Conservation (phyloP, 2,888 invertebrate species). For the Hesperia comma region DNA sequence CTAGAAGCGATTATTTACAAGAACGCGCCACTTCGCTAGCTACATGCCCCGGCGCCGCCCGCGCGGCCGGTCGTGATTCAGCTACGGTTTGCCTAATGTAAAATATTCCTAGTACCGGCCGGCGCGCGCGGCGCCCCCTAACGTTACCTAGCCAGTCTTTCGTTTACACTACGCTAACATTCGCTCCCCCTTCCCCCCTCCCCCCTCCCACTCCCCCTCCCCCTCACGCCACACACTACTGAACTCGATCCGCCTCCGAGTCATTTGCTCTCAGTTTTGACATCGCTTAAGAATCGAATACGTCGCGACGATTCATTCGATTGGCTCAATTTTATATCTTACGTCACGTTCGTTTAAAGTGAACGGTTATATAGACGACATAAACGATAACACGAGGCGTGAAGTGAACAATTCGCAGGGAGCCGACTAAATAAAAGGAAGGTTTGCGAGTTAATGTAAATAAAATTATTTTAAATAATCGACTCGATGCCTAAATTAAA, state of each 20-base stretch:
- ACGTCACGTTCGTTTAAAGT: too few relatives aligned
- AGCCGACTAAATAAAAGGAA: conserved; percentile 1
- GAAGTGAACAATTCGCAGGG: background rate
- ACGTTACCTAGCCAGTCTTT: conserved; percentile 79
- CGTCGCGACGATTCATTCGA: too few relatives aligned
- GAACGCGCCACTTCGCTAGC: conserved; percentile 69
- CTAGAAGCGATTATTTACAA: conserved; percentile 80
- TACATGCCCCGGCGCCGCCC: conserved; percentile 62
- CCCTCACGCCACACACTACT: too few relatives aligned
- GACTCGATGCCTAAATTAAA: background rate
- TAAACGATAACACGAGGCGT: too few relatives aligned
- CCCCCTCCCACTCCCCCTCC: background rate
- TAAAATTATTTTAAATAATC: background rate
- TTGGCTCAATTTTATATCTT: too few relatives aligned
- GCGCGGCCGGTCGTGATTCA: background rate
- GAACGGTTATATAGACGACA: too few relatives aligned
- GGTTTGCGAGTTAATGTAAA: background rate
- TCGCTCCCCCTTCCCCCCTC: conserved; percentile 43
- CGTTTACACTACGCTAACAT: conserved; percentile 77
- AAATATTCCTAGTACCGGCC: background rate
- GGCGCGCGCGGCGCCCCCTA: conserved; percentile 43
- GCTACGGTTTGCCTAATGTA: background rate
- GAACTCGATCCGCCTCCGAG: background rate
- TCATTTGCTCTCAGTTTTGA: too few relatives aligned
- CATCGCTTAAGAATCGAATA: too few relatives aligned